Conservation (phyloP, 2,797 vertebrate species). For the Denticeps clupeoides region DNA sequence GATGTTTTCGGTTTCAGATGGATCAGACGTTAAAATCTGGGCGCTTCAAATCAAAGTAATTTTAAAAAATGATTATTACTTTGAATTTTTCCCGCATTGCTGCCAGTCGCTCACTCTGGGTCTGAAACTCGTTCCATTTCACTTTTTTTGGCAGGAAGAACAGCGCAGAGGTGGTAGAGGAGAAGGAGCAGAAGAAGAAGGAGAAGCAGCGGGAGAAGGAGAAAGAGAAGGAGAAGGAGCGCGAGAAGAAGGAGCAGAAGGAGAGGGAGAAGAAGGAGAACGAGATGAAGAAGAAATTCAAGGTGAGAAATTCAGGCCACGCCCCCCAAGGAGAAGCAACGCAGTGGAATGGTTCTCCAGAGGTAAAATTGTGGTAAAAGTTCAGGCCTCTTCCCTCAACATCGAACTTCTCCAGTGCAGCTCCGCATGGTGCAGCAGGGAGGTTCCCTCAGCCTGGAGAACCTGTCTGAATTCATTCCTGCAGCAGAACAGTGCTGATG, state of each 20-base stretch:
- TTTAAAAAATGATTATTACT: background rate
- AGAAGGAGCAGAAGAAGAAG: slow-evolving; percentile 60
- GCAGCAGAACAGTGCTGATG: slow-evolving; percentile 6
- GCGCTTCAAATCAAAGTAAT: slow-evolving; percentile 50
- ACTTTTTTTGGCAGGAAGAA: slow-evolving; percentile 38
- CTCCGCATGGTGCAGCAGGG: background rate
- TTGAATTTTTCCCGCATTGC: background rate
- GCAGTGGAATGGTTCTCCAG: too few species aligned
- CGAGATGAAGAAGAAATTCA: slow-evolving; percentile 33
- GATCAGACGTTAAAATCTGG: slow-evolving; percentile 40
- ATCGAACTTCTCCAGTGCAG: background rate
- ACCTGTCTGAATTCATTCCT: slow-evolving; percentile 57
- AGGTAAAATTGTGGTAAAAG: background rate
- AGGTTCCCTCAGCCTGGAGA: too few species aligned
- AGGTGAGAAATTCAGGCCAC: too few species aligned
- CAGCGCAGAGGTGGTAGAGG: slow-evolving; percentile 32
- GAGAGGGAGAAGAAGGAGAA: slow-evolving; percentile 22
- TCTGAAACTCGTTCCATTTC: background rate
- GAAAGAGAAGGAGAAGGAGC: slow-evolving; percentile 17
- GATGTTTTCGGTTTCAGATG: slow-evolving; percentile 37
- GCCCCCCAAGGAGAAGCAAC: too few species aligned
- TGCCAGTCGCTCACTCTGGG: too few species aligned
- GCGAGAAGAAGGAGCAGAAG: slow-evolving; percentile 24
- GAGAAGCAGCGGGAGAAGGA: slow-evolving; percentile 40
- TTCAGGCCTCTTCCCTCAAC: background rate